phyloP scores from a whole-genome alignment of 2,888 invertebrate genomes.

The Crepidodera aurea region DNA sequence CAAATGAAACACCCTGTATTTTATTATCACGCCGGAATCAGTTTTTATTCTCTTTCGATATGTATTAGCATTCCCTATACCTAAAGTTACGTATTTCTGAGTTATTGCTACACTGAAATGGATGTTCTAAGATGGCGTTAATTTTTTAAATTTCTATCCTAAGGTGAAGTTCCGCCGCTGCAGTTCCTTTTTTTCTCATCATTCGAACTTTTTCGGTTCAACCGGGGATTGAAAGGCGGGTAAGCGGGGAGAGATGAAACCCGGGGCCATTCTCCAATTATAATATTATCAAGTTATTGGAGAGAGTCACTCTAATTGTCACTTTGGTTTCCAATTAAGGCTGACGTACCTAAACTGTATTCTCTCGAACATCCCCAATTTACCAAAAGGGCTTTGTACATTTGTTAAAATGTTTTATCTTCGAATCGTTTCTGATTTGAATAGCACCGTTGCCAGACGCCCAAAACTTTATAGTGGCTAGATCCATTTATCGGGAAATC shows the following conservation, averaged over 20 bases:
- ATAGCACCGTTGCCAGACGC: conserved; percentile 25
- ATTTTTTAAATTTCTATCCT: no score
- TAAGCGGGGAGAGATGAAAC: conserved; percentile 44
- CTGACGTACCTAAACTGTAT: conserved; percentile 49
- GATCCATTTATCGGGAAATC: no score
- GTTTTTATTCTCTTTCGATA: no score
- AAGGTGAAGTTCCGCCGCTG: background rate
- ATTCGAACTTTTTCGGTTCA: conserved; percentile 3
- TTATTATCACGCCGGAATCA: no score
- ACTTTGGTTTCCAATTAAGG: conserved; percentile 60
- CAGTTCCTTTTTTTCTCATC: conserved; percentile 19
- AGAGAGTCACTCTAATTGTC: conserved; percentile 58
- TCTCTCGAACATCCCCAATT: conserved; percentile 49
- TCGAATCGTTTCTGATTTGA: conserved; percentile 34
- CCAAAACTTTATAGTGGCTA: no score
- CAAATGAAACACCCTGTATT: no score
- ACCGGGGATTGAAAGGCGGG: conserved; percentile 7
- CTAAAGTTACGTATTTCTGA: no score
- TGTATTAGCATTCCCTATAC: no score
- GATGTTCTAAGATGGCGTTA: no score
- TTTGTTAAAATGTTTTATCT: conserved; percentile 42
- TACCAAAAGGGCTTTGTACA: conserved; percentile 40
- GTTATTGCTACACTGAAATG: no score
- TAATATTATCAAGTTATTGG: conserved; percentile 58
- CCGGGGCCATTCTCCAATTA: conserved; percentile 58